phyloP scores from a whole-genome alignment of 2,888 invertebrate species.

The Parnassius orleans region DNA sequence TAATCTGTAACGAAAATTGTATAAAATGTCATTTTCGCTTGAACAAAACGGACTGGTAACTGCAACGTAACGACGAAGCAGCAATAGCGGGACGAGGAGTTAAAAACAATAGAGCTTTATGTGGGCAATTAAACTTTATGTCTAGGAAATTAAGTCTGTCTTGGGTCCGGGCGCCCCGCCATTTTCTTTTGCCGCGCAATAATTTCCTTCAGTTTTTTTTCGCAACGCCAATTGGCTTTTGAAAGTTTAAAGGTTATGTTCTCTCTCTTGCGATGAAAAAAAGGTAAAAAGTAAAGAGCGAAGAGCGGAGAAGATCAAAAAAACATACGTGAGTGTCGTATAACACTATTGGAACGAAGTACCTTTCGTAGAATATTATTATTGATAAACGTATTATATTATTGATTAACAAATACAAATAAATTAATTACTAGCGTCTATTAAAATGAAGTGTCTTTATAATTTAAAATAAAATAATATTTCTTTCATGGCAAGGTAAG shows the following conservation, averaged over 20 bases:
- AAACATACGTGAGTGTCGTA: too few relatives aligned
- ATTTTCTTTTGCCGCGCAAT: slow-evolving; percentile 43
- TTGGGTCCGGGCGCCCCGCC: slow-evolving; percentile 42
- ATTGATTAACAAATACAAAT: too few relatives aligned
- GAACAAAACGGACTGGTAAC: slow-evolving; percentile 54
- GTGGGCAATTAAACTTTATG: slow-evolving; percentile 61
- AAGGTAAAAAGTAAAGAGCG: neutral
- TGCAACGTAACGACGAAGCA: slow-evolving; percentile 38
- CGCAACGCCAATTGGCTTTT: slow-evolving; percentile 41
- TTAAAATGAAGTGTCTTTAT: too few relatives aligned
- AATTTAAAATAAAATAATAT: too few relatives aligned
- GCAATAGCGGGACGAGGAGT: slow-evolving; percentile 38
- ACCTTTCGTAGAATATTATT: too few relatives aligned
- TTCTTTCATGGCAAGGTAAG: too few relatives aligned
- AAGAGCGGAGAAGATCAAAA: too few relatives aligned
- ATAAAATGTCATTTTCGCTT: slow-evolving; percentile 55
- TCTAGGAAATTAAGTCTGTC: slow-evolving; percentile 62
- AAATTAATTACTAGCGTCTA: too few relatives aligned
- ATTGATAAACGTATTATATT: too few relatives aligned
- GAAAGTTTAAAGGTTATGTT: slow-evolving; percentile 18
- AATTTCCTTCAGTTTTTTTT: slow-evolving; percentile 38
- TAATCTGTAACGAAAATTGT: slow-evolving; percentile 36
- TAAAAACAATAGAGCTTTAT: slow-evolving; percentile 63
- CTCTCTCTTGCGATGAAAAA: neutral
- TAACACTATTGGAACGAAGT: too few relatives aligned